Evolutionary conservation across 2,113 vertebrate genomes (phyloP).

Genomic region (Phyllostomus discolor): DNA sequence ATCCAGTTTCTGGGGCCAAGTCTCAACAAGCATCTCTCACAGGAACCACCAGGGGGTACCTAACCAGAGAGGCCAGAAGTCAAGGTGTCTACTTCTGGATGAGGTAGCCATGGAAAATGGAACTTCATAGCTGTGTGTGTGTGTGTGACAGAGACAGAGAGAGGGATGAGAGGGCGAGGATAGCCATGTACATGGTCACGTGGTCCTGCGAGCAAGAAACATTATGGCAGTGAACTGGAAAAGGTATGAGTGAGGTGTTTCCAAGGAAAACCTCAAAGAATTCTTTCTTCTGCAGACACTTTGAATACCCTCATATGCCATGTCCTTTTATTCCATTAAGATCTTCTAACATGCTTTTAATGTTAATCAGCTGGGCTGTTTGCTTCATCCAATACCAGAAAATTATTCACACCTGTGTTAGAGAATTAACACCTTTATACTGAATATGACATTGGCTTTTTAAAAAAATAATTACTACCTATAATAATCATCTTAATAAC

Average conservation of each 20-base stretch:
- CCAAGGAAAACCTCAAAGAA: background rate
- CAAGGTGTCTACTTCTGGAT: background rate
- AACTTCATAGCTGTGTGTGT: background rate
- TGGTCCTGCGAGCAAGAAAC: background rate
- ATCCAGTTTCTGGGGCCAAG: background rate
- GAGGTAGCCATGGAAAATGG: background rate
- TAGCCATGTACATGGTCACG: background rate
- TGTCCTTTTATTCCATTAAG: slow-evolving; percentile 64
- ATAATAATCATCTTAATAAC: background rate
- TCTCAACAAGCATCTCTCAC: background rate
- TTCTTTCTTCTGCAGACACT: background rate
- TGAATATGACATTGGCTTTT: background rate
- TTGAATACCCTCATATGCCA: slow-evolving; percentile 33
- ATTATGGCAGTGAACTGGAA: background rate
- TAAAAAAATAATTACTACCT: background rate
- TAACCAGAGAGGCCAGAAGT: background rate
- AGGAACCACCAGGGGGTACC: background rate
- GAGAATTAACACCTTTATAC: slow-evolving; percentile 39
- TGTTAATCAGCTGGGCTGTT: slow-evolving; percentile 58
- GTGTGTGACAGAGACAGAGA: background rate
- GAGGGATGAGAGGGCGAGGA: background rate
- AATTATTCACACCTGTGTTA: background rate
- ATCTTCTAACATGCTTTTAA: slow-evolving; percentile 62
- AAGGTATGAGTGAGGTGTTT: background rate
- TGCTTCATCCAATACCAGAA: slow-evolving; percentile 12